Evolutionary conservation across 2,113 vertebrate species (phyloP), one percentile per base, ranked within the genome.

Genomic region (Eulemur macaco): DNA sequence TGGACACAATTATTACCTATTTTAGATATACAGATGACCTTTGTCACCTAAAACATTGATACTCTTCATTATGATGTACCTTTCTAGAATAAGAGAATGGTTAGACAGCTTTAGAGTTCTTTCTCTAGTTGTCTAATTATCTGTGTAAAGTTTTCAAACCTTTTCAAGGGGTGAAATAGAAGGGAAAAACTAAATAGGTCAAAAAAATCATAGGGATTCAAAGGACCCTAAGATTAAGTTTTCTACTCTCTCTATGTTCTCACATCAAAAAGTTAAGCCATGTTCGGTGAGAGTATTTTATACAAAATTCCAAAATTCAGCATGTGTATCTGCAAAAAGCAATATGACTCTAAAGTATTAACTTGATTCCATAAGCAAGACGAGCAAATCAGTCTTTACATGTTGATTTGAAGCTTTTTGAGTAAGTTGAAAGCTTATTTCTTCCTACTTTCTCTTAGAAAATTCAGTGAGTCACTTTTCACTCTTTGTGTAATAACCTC

Each of bases 131-230:
- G 56, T 96, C 50, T 96, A 91, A 94, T 96, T 89, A 94, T 92
- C 73, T 96, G 45, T 58, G 95, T 88, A 97, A 97, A 78, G 69
- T 96, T 97, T 95, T 91, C 66, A 91, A 94, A 93, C 63, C 74
- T 89, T 95, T 94, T n/a, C 88, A 95, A 87, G 60, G 77, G 63
- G n/a, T 78, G 37, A 93, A 87, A 84, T 80, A 84, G 63, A 94
- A 89, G 21, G 29, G 42, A 74, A 97, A 50, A 96, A 85, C n/a
- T 80, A 94, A 96, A 96, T 60, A 94, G 92, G 68, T 85, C 71
- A 91, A 92, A 56, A 73, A 69, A 78, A 47, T 86, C 82, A 63
- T 64, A 56, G 71, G 77, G 69, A 34, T 96, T 88, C 78, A 96
- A 83, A 95, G 68, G 39, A 86, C 34, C 23, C 69, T 2, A 5